Evolutionary conservation across 2,113 vertebrate genomes (phyloP), one percentile per base, ranked within the genome.

Genomic region (Nibea albiflora): DNA sequence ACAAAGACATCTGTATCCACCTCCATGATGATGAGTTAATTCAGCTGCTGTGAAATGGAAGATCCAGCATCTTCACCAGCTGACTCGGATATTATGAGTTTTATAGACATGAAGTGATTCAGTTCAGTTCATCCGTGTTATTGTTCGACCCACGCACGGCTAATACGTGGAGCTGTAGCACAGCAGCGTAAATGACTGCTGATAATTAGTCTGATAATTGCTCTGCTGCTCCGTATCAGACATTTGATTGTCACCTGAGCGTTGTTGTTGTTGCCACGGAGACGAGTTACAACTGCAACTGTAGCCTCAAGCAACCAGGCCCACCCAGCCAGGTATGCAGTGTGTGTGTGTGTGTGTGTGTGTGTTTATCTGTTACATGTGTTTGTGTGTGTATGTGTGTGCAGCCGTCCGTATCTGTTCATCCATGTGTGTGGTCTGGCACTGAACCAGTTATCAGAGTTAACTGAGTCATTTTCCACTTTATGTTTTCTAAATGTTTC

Each of bases 401-500:
- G 76, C 19, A 49, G 66, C 53, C 57, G 69, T 78, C 63, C 83
- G 67, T 80, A 76, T 91, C 88, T 88, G 90, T 62, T 87, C 76
- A 67, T 82, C 81, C 72, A 12, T 88, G 88, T 92, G 92, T 91
- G 91, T 92, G 92, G 94, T 94, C 94, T 94, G 92, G 91, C 90
- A 78, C 78, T 46, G 85, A 85, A 89, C 89, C 88, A 94, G 76
- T 90, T 89, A 90, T 93, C 85, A 88, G 86, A 89, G 90, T 84
- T 88, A 80, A 77, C 83, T 66, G 82, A 89, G 69, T 92, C 83
- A 87, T 87, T 90, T 92, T 92, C 78, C 70, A 78, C 75, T 81
- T 88, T 84, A 82, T 89, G 75, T 81, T 81, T 81, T 81, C 80
- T 86, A 58, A 86, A 90, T 77, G 78, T 90, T 86, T 92, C 74